phyloP scores from a whole-genome alignment of 2,113 vertebrate species.

The Pelecanus crispus region DNA sequence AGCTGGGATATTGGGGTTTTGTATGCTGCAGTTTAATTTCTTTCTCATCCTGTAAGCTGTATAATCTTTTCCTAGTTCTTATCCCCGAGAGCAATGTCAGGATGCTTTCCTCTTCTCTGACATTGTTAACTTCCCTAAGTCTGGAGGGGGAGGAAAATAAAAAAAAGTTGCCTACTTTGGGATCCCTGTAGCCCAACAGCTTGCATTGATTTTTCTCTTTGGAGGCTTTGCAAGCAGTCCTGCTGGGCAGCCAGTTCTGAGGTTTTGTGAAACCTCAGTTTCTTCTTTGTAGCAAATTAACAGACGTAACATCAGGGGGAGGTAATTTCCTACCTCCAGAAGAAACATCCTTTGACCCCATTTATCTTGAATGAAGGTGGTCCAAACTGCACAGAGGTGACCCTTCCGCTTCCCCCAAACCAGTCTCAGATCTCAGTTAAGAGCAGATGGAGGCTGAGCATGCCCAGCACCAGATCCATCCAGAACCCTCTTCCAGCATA shows the following conservation, averaged over 20 bases:
- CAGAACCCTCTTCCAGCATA: background rate
- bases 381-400: background rate
- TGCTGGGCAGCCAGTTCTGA: rapidly evolving
- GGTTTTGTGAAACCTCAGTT: background rate
- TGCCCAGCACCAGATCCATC: background rate
- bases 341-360: background rate
- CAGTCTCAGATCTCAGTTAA: background rate
- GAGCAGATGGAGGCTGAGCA: background rate
- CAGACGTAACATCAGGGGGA: background rate
- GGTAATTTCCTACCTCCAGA: background rate
- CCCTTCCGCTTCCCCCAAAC: background rate
- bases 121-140: background rate
- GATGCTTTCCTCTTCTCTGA: background rate
- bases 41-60: slow-evolving; percentile 16
- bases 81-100: background rate
- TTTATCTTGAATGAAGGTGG: background rate
- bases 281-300: background rate
- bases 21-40: slow-evolving; percentile 22
- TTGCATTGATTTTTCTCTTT: background rate
- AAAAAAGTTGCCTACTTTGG: background rate
- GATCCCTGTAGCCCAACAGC: background rate
- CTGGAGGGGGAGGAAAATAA: background rate
- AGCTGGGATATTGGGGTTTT: background rate
- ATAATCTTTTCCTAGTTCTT: background rate
- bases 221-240: background rate